phyloP scores from a whole-genome alignment of 2,797 vertebrate genomes.

The Hafferia zeledoni region DNA sequence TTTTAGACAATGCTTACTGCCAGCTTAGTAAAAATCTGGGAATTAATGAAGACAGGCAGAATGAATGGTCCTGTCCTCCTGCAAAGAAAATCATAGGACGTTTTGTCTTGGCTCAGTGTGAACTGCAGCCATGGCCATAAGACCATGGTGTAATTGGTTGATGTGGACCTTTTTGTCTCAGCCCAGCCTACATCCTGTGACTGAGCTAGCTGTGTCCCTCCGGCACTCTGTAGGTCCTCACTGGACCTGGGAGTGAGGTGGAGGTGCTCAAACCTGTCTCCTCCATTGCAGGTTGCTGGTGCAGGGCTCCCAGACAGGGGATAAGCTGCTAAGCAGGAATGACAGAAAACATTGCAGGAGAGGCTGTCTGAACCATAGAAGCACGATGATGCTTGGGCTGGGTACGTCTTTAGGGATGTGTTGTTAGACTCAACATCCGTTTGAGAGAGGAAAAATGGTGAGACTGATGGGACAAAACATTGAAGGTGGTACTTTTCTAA shows the following conservation, averaged over 20 bases:
- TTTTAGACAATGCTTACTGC: background rate
- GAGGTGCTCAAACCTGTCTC: background rate
- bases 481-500: background rate
- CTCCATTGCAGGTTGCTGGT: rapidly evolving
- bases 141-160: background rate
- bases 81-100: background rate
- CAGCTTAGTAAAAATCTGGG: background rate
- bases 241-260: background rate
- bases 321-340: background rate
- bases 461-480: background rate
- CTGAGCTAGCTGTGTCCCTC: background rate
- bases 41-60: background rate
- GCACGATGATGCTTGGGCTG: background rate
- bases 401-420: background rate
- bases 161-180: background rate
- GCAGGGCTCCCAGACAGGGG: background rate
- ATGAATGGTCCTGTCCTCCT: background rate
- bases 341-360: background rate
- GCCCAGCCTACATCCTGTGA: background rate
- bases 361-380: background rate
- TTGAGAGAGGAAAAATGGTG: background rate
- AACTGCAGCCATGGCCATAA: background rate
- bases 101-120: background rate
- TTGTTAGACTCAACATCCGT: background rate
- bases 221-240: rapidly evolving